phyloP scores from a whole-genome alignment of 2,888 invertebrate genomes.

The Drosophila nr. perissopoda region DNA sequence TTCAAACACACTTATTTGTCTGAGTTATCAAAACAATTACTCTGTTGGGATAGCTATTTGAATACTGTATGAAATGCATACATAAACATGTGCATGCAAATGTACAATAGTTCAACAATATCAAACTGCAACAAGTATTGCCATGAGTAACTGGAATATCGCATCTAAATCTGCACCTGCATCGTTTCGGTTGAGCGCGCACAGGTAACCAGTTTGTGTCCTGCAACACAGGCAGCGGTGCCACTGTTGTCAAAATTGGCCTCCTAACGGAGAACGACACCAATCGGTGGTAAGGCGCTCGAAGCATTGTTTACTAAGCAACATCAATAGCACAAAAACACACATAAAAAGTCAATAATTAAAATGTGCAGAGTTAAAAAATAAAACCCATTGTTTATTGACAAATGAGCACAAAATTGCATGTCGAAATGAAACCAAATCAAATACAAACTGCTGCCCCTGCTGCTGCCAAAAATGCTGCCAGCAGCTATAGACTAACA shows the following conservation, averaged over 20 bases:
- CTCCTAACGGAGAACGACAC: constrained; percentile 10
- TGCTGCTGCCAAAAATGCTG: background rate
- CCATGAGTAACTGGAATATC: background rate
- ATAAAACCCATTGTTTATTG: constrained; percentile 34
- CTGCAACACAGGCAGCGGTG: constrained; percentile 26
- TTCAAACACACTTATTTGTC: background rate
- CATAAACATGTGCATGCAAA: background rate
- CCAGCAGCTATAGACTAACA: background rate
- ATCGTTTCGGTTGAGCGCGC: constrained; percentile 34
- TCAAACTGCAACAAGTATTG: background rate
- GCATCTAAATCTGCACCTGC: constrained; percentile 21
- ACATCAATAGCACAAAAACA: constrained; percentile 28
- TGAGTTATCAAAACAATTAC: background rate
- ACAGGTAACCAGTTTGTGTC: background rate
- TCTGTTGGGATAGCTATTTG: background rate
- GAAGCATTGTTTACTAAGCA: constrained; percentile 27
- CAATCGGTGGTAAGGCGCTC: constrained; percentile 16
- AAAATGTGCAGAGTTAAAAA: constrained; percentile 38
- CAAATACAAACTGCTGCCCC: constrained; percentile 38
- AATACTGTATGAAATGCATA: background rate
- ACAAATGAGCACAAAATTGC: constrained; percentile 44
- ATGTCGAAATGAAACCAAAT: constrained; percentile 48
- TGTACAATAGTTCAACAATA: background rate
- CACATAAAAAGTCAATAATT: constrained; percentile 6
- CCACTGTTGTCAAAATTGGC: constrained; percentile 37